These are phyloP conservation scores for Gymnoscelis rufifasciata DNA, from an alignment of 2,888 invertebrate genomes.

Conservation along the genomic window DNA sequence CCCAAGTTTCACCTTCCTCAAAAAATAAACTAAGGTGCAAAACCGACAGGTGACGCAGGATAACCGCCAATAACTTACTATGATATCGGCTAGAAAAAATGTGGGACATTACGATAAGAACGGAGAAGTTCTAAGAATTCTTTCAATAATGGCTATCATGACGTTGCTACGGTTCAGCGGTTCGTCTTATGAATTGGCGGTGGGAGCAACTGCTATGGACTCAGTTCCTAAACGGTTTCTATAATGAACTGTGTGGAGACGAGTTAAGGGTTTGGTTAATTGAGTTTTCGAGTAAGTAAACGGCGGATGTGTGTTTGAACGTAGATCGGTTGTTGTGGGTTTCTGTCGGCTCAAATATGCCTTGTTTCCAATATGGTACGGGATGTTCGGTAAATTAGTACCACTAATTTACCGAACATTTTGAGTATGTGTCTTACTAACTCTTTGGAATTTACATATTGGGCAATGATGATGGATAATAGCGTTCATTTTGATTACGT, in stretches of 20 bases:
- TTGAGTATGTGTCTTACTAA: too few relatives aligned
- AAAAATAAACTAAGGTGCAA: slow-evolving; percentile 23
- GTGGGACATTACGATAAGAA: slow-evolving; percentile 18
- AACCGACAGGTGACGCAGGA: slow-evolving; percentile 47
- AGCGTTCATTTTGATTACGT: too few relatives aligned
- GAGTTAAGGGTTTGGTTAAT: slow-evolving; percentile 49
- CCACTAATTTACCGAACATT: background rate
- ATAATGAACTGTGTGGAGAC: slow-evolving; percentile 13
- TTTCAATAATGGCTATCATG: slow-evolving; percentile 26
- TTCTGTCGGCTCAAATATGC: slow-evolving; percentile 6
- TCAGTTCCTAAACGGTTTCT: slow-evolving; percentile 3
- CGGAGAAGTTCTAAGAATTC: slow-evolving; percentile 23
- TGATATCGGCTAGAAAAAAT: slow-evolving; percentile 27
- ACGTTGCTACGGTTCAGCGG: slow-evolving; percentile 35
- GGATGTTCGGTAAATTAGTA: background rate
- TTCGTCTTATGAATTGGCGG: slow-evolving; percentile 47
- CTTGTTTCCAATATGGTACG: background rate
- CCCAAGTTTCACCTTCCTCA: slow-evolving; percentile 53
- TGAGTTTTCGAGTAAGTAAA: slow-evolving; percentile 46
- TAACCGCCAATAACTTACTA: slow-evolving; percentile 31
- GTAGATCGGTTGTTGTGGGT: slow-evolving; percentile 7
- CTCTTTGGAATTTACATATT: too few relatives aligned
- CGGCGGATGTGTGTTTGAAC: slow-evolving; percentile 32
- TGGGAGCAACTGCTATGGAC: slow-evolving; percentile 31
- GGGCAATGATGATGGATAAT: too few relatives aligned